A percentile compares a stretch with the other conserved stretches of the same genome.
Evolutionary conservation across 2,888 invertebrate species (phyloP).

Genomic region (Drymonia ruficornis): DNA sequence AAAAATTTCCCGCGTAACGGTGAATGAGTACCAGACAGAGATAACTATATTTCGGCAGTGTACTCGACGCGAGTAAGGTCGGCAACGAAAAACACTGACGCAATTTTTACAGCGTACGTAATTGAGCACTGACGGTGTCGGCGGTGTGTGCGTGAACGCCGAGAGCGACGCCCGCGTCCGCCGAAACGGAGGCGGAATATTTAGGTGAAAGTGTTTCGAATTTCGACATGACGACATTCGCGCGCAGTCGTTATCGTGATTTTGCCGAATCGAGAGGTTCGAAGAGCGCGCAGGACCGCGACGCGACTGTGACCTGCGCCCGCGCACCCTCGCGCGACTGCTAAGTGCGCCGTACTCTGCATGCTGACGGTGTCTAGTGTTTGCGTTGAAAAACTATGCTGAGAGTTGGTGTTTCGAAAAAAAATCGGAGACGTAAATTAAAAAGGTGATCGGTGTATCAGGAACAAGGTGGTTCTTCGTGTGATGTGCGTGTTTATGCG

Average conservation of each 20-base stretch:
- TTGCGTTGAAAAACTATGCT: conserved; percentile 73
- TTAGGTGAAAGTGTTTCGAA: conserved; percentile 86
- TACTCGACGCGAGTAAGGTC: conserved; percentile 75
- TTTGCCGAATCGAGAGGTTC: conserved; percentile 84
- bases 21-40: conserved; percentile 80
- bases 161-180: conserved; percentile 84
- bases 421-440: conserved; percentile 74
- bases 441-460: conserved; percentile 75
- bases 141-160: conserved; percentile 81
- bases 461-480: conserved; percentile 64
- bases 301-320: conserved; percentile 44
- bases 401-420: conserved; percentile 70
- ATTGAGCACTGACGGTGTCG: conserved; percentile 73
- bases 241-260: conserved; percentile 85
- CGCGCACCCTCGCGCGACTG: conserved; percentile 56
- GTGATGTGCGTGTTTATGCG: conserved; percentile 71
- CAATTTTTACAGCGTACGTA: conserved; percentile 84
- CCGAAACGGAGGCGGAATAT: conserved; percentile 84
- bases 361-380: conserved; percentile 68
- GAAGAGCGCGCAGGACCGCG: conserved; percentile 62
- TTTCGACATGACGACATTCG: conserved; percentile 85
- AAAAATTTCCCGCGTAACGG: conserved; percentile 69
- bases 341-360: conserved; percentile 65
- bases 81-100: conserved; percentile 83
- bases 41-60: conserved; percentile 80